Conservation (phyloP, 2,797 vertebrate species). For the Trachops cirrhosus region DNA sequence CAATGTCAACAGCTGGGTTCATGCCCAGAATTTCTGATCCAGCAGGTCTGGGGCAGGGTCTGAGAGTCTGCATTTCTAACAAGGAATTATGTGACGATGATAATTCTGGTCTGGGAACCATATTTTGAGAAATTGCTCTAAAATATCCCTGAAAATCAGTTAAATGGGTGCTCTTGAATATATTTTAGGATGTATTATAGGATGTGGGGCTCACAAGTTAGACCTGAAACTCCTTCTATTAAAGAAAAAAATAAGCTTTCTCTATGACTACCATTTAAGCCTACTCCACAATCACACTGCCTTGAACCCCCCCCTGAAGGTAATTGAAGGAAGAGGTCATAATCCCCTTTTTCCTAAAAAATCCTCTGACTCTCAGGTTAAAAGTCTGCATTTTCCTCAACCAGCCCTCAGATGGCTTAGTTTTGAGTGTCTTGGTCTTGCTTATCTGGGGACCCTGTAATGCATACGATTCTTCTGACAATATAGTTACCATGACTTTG, state of each 20-base stretch:
- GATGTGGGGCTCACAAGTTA: background rate
- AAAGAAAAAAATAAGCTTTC: background rate
- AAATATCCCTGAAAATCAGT: background rate
- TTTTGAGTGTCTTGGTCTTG: background rate
- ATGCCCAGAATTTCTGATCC: background rate
- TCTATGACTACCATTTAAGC: background rate
- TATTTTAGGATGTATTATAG: background rate
- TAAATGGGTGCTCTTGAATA: background rate
- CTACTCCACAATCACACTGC: background rate
- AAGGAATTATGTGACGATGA: background rate
- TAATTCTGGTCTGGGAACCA: background rate
- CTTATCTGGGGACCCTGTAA: background rate
- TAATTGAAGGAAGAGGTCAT: background rate
- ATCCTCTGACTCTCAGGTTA: background rate
- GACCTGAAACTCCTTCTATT: background rate
- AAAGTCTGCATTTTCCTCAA: background rate
- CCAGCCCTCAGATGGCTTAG: background rate
- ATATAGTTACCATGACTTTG: background rate
- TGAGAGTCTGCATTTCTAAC: background rate
- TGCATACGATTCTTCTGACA: background rate
- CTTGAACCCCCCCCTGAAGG: background rate
- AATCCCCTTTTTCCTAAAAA: background rate
- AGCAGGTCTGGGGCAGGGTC: background rate
- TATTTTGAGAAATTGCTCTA: background rate
- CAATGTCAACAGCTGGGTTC: background rate